phyloP scores from a whole-genome alignment of 92 coral and sea anemone genomes.

The Phymanthus crucifer region DNA sequence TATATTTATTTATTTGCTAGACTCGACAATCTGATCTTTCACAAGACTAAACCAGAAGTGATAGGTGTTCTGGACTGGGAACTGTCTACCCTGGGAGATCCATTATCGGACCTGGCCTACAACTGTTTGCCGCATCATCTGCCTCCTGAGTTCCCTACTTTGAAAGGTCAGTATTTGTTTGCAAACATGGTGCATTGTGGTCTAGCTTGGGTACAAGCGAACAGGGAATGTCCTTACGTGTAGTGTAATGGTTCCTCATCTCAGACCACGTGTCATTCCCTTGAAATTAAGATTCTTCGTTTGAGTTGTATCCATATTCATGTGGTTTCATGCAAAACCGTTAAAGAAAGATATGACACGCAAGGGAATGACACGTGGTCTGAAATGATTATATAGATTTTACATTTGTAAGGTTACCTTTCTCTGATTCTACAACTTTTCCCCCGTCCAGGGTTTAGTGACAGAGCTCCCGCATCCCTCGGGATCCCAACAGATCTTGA shows the following conservation, averaged over 20 bases:
- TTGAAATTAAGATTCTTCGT: too few species aligned
- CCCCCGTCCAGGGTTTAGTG: constrained; percentile 60
- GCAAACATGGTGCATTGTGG: too few species aligned
- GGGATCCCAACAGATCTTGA: constrained; percentile 85
- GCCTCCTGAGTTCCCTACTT: constrained; percentile 73
- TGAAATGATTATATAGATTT: too few species aligned
- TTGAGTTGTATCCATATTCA: too few species aligned
- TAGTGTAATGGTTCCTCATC: background rate
- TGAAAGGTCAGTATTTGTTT: constrained; percentile 59
- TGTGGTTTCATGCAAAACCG: too few species aligned
- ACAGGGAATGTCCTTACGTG: too few species aligned
- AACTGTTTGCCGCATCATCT: constrained; percentile 90
- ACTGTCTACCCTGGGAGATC: constrained; percentile 92
- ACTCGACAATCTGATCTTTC: constrained; percentile 86
- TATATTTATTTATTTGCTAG: constrained; percentile 56
- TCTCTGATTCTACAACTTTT: background rate
- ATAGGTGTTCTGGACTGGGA: constrained; percentile 96
- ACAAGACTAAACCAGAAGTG: constrained; percentile 84
- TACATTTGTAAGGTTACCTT: background rate
- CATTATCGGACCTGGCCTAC: constrained; percentile 89
- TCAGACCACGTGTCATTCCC: too few species aligned
- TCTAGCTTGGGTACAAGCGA: too few species aligned
- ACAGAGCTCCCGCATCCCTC: constrained; percentile 56
- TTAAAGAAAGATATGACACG: too few species aligned
- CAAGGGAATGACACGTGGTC: too few species aligned